phyloP scores from a whole-genome alignment of 2,888 invertebrate species.

The Pammene aurita region DNA sequence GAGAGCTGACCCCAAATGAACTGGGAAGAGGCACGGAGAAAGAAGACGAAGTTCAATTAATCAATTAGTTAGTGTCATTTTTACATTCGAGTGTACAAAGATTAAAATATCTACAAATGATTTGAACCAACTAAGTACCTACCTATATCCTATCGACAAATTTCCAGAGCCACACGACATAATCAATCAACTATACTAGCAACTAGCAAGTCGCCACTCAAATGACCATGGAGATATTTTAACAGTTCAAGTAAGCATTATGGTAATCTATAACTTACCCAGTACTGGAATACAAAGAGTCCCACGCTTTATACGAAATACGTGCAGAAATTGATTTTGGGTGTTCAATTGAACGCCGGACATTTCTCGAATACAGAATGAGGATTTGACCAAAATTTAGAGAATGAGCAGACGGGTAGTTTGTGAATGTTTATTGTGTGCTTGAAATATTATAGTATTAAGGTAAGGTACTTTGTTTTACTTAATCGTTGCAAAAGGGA shows the following conservation, averaged over 20 bases:
- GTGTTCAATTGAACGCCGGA: slow-evolving; percentile 1
- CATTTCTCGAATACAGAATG: slow-evolving; percentile 20
- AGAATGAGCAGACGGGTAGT: neutral
- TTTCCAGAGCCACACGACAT: slow-evolving; percentile 2
- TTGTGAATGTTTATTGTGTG: slow-evolving; percentile 5
- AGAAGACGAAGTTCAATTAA: neutral
- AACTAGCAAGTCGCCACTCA: slow-evolving; percentile 1
- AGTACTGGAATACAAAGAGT: neutral
- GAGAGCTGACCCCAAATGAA: too few relatives aligned
- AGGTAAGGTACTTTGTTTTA: neutral
- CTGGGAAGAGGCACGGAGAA: too few relatives aligned
- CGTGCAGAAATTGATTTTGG: slow-evolving; percentile 26
- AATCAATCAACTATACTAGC: slow-evolving; percentile 15
- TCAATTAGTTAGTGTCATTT: slow-evolving; percentile 11
- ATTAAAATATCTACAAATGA: slow-evolving; percentile 9
- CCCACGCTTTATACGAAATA: slow-evolving; percentile 22
- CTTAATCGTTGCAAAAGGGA: neutral
- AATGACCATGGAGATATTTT: slow-evolving; percentile 8
- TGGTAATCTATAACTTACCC: slow-evolving; percentile 2
- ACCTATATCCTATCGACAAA: slow-evolving; percentile 19
- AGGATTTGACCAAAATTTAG: neutral
- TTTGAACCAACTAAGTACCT: neutral
- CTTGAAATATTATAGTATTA: slow-evolving; percentile 2
- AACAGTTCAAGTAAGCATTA: slow-evolving; percentile 4
- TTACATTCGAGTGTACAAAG: slow-evolving; percentile 11